A percentile compares a stretch with the other conserved stretches of the same genome.
Conservation (phyloP, 2,888 invertebrate species). For the Erebia aethiops region DNA sequence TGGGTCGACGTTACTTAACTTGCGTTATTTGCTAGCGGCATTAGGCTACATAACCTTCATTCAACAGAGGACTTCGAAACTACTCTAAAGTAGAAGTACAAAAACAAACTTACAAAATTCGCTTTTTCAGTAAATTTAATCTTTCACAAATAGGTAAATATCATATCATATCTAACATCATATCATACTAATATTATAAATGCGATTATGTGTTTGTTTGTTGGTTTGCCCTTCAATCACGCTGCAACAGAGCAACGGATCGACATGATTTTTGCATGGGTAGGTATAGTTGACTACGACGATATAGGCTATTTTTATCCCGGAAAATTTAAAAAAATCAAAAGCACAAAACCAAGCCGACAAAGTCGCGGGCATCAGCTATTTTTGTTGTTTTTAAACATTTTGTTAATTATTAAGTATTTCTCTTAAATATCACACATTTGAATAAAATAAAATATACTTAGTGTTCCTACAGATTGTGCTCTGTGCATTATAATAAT, state of each 20-base stretch:
- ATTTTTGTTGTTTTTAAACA: no score
- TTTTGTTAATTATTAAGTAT: neutral
- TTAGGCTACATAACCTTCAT: neutral
- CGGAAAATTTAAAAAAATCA: no score
- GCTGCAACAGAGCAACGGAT: no score
- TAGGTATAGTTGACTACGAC: no score
- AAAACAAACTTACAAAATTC: neutral
- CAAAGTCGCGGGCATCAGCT: no score
- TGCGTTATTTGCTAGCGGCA: no score
- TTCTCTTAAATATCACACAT: slow-evolving; percentile 6
- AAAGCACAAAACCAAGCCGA: no score
- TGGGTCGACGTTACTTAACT: no score
- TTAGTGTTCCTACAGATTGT: neutral
- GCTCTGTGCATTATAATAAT: slow-evolving; percentile 4
- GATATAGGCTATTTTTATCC: no score
- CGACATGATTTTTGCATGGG: no score
- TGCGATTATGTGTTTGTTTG: no score
- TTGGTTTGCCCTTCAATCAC: no score
- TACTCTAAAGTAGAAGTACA: neutral
- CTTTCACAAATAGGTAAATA: neutral
- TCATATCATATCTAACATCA: neutral
- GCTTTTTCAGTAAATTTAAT: slow-evolving; percentile 3
- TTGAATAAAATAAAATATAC: slow-evolving; percentile 1
- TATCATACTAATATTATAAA: neutral
- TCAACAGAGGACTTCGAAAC: neutral